These are phyloP conservation scores for Conus betulinus DNA, from an alignment of 1,140 invertebrate species.

Conservation along the genomic window DNA sequence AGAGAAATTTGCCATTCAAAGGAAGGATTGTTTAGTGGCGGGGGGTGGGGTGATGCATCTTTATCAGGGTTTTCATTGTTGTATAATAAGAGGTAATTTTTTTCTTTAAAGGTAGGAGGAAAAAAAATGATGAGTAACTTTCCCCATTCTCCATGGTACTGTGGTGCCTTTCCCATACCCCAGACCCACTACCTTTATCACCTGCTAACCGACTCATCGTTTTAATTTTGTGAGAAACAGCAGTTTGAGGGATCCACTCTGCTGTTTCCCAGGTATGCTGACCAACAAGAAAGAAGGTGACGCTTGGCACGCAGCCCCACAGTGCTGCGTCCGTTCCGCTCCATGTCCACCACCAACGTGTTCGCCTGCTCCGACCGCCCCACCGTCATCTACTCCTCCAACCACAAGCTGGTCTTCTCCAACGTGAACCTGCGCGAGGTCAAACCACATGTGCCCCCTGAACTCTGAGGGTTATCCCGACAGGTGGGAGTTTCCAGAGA, in stretches of 20 bases:
- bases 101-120: no score
- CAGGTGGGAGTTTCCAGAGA: slow-evolving; percentile 77
- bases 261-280: not conserved
- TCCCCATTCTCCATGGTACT: no score
- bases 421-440: slow-evolving; percentile 99
- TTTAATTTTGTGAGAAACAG: not conserved
- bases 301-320: slow-evolving; percentile 98
- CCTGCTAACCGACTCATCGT: no score
- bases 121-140: no score
- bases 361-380: slow-evolving; percentile 99
- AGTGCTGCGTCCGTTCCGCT: slow-evolving; percentile 92
- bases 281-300: slow-evolving; percentile 81
- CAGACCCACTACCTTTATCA: no score
- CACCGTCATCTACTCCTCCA: slow-evolving; percentile 99
- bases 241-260: not conserved
- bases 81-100: no score
- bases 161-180: no score
- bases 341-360: slow-evolving; percentile 93
- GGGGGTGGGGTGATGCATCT: no score
- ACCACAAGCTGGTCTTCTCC: slow-evolving; percentile 99
- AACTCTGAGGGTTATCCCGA: slow-evolving; percentile 96
- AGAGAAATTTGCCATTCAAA: no score
- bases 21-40: no score
- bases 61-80: no score
- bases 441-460: slow-evolving; percentile 97